phyloP scores from a whole-genome alignment of 2,888 invertebrate species.

The Drosophila percnosoma region DNA sequence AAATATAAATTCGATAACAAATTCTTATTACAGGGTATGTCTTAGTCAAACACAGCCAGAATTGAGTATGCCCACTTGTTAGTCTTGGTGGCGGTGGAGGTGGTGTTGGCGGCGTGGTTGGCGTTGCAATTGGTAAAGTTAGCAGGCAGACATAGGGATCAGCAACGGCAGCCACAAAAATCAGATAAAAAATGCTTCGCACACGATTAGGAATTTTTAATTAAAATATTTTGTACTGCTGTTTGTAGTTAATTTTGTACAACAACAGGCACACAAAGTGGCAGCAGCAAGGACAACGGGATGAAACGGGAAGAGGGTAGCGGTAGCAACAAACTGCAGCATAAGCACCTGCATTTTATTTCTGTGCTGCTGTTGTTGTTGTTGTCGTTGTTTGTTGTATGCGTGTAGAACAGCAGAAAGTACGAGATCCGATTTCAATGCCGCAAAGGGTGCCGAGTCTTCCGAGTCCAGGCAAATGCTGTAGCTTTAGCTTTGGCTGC shows the following conservation, averaged over 20 bases:
- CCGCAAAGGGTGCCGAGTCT: slow-evolving; percentile 51
- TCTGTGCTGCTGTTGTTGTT: slow-evolving; percentile 28
- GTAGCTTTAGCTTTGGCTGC: slow-evolving; percentile 11
- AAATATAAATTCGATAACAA: accelerated
- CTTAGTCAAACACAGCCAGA: neutral
- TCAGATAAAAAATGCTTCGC: slow-evolving; percentile 85
- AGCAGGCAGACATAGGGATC: slow-evolving; percentile 23
- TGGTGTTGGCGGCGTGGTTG: slow-evolving; percentile 31
- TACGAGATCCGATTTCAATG: slow-evolving; percentile 80
- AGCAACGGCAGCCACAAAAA: slow-evolving; percentile 68
- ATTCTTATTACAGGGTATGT: slow-evolving; percentile 21
- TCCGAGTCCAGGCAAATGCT: slow-evolving; percentile 39
- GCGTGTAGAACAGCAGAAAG: slow-evolving; percentile 80
- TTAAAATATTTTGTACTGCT: slow-evolving; percentile 85
- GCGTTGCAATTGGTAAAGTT: slow-evolving; percentile 38
- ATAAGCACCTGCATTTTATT: slow-evolving; percentile 71
- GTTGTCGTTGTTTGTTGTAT: slow-evolving; percentile 71
- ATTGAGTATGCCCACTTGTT: slow-evolving; percentile 12
- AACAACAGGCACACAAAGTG: slow-evolving; percentile 73
- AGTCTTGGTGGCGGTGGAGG: slow-evolving; percentile 24
- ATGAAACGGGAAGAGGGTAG: neutral
- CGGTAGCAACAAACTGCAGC: slow-evolving; percentile 32
- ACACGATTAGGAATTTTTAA: slow-evolving; percentile 85
- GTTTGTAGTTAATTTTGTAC: slow-evolving; percentile 81
- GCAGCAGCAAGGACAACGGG: slow-evolving; percentile 20